phyloP scores from a whole-genome alignment of 2,888 invertebrate species.

The Ormia ochracea region DNA sequence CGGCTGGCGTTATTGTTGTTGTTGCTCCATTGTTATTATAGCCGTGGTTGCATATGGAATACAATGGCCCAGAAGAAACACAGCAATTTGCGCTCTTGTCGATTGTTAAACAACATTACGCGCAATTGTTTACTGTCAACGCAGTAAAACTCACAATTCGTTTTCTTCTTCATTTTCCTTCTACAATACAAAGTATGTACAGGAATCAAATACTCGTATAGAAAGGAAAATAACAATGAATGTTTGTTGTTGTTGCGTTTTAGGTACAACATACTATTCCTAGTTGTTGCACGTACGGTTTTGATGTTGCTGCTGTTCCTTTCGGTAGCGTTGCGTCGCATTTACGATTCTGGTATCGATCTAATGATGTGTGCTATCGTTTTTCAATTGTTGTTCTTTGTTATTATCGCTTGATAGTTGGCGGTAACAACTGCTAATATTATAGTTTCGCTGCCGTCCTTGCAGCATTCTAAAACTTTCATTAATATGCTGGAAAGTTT shows the following conservation, averaged over 20 bases:
- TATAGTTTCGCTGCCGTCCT: background rate
- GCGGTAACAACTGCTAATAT: background rate
- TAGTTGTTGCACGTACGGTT: conserved; percentile 10
- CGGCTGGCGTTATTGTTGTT: background rate
- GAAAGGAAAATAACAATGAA: conserved; percentile 40
- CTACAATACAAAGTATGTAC: background rate
- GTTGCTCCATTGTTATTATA: conserved; percentile 24
- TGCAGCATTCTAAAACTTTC: conserved; percentile 54
- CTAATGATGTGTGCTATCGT: conserved; percentile 63
- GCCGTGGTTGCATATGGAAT: conserved; percentile 12
- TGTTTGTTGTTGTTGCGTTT: conserved; percentile 41
- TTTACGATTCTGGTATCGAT: conserved; percentile 48
- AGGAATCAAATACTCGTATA: no score
- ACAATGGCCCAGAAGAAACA: conserved; percentile 55
- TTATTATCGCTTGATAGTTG: conserved; percentile 43
- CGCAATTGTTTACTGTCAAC: conserved; percentile 64
- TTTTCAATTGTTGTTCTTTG: conserved; percentile 45
- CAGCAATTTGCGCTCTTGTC: conserved; percentile 65
- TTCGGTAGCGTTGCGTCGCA: conserved; percentile 5
- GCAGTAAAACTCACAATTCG: conserved; percentile 59
- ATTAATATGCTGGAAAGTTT: conserved; percentile 60
- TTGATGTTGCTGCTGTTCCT: conserved; percentile 33
- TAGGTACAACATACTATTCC: conserved; percentile 1
- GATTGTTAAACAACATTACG: conserved; percentile 65
- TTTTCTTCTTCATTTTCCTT: conserved; percentile 1